Evolutionary conservation across 2,113 vertebrate genomes (phyloP).

Genomic region (Calcarius ornatus): DNA sequence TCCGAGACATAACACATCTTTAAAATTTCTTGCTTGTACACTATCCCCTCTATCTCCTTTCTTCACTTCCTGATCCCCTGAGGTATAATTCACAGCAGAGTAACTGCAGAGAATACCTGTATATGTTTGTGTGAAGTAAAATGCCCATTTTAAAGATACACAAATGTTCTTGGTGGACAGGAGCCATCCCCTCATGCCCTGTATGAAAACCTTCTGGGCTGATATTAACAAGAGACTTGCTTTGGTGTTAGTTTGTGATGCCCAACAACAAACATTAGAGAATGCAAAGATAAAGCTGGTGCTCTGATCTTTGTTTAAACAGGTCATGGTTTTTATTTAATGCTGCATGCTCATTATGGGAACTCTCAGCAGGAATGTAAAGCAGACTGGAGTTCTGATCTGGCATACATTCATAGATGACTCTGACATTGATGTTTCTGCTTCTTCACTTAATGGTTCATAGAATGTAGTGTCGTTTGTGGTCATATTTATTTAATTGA

Average conservation of each 20-base stretch:
- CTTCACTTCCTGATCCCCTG: not conserved
- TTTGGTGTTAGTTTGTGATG: not conserved
- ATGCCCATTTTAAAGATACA: not conserved
- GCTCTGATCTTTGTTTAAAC: slow-evolving; percentile 49
- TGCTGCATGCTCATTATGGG: not conserved
- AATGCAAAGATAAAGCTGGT: not conserved
- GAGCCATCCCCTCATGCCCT: not conserved
- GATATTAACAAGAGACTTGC: not conserved
- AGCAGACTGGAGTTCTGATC: not conserved
- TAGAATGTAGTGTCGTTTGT: not conserved
- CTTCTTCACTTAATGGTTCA: not conserved
- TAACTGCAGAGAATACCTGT: not conserved
- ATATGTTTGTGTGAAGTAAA: not conserved
- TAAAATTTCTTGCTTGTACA: not conserved
- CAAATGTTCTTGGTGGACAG: not conserved
- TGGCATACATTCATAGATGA: not conserved
- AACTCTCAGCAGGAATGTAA: not conserved
- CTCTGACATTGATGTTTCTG: not conserved
- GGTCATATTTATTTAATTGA: not conserved
- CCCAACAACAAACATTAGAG: not conserved
- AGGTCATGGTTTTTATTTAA: slow-evolving; percentile 42
- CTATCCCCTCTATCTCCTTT: not conserved
- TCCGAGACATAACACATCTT: not conserved
- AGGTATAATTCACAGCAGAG: not conserved
- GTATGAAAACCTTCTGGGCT: not conserved